Percentiles rank a stretch among this genome's conserved stretches.
Conservation (phyloP, 2,888 invertebrate species). For the Biston stratarius region DNA sequence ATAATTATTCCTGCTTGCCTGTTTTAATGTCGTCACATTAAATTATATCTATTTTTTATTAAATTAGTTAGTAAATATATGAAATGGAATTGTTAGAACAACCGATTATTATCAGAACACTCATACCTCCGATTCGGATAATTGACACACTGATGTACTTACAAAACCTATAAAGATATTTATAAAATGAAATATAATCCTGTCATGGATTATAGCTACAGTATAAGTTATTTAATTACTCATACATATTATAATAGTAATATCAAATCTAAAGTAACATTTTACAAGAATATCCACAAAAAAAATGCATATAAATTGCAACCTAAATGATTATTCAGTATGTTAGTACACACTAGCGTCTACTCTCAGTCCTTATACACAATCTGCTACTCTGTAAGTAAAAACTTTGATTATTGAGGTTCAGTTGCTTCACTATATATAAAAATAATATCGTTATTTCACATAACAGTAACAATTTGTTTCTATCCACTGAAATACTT, state of each 20-base stretch:
- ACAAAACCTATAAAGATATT: background rate
- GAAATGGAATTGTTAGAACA: too few species aligned
- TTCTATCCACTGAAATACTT: conserved; percentile 72
- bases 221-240: conserved; percentile 15
- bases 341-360: conserved; percentile 46
- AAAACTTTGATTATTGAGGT: conserved; percentile 74
- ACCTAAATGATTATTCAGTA: conserved; percentile 46
- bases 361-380: conserved; percentile 71
- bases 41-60: too few species aligned
- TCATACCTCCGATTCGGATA: too few species aligned
- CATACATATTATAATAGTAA: conserved; percentile 23
- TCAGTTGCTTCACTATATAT: conserved; percentile 70
- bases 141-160: background rate
- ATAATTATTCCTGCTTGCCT: too few species aligned
- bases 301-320: conserved; percentile 43
- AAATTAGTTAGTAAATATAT: too few species aligned
- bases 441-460: conserved; percentile 76
- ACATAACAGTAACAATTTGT: conserved; percentile 84
- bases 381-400: conserved; percentile 70
- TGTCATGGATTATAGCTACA: conserved; percentile 1
- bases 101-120: too few species aligned
- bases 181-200: conserved; percentile 1
- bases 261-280: conserved; percentile 28
- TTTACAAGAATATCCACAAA: conserved; percentile 35
- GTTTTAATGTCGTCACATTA: too few species aligned